Percentiles rank a stretch among this genome's conserved stretches.
Evolutionary conservation across 2,888 invertebrate genomes (phyloP).

Genomic region (Cerceris ruficornis): DNA sequence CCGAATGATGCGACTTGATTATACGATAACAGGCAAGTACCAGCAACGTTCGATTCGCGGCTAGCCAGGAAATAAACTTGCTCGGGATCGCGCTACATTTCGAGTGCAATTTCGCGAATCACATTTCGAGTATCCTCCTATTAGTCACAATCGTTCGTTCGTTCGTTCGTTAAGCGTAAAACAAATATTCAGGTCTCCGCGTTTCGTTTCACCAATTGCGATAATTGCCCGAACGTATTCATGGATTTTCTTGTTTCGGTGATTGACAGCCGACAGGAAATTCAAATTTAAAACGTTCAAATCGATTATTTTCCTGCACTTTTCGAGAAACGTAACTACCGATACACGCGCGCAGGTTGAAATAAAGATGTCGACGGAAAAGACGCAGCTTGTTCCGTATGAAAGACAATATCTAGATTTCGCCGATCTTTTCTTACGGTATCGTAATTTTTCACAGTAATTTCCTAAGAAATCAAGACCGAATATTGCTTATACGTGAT

Average conservation of each 20-base stretch:
- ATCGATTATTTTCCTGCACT: not conserved
- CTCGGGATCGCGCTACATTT: not conserved
- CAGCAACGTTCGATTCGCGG: not conserved
- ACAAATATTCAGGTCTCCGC: not conserved
- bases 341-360: too few relatives aligned
- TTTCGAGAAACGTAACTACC: not conserved
- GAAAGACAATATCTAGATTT: too few relatives aligned
- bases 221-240: not conserved
- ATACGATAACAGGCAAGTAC: constrained; percentile 31
- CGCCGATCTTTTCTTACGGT: too few relatives aligned
- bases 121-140: not conserved
- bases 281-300: not conserved
- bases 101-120: constrained; percentile 1
- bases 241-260: not conserved
- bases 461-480: too few relatives aligned
- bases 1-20: constrained; percentile 33
- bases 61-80: constrained; percentile 34
- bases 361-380: too few relatives aligned
- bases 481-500: too few relatives aligned
- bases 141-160: too few relatives aligned
- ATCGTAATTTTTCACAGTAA: too few relatives aligned
- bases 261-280: not conserved
- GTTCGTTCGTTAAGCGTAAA: not conserved
- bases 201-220: not conserved
- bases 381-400: too few relatives aligned